phyloP scores from a whole-genome alignment of 2,797 vertebrate species.

The Phalanger gymnotis region DNA sequence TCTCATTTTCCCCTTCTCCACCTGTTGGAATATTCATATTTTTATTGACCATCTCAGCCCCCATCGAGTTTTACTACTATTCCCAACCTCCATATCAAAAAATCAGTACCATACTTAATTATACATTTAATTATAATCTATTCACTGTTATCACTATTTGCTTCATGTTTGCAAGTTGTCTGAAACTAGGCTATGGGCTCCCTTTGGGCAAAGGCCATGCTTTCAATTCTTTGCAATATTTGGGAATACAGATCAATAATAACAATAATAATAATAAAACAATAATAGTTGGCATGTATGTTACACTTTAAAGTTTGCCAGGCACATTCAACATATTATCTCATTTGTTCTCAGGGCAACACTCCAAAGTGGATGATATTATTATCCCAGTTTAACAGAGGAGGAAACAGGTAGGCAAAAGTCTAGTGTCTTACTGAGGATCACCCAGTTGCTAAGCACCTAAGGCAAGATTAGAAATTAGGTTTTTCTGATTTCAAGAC shows the following conservation, averaged over 20 bases:
- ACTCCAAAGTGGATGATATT: background rate
- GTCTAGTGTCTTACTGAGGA: background rate
- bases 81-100: background rate
- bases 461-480: background rate
- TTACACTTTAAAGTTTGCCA: background rate
- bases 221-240: background rate
- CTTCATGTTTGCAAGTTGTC: background rate
- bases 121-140: background rate
- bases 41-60: background rate
- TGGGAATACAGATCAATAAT: background rate
- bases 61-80: background rate
- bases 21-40: background rate
- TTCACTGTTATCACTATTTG: background rate
- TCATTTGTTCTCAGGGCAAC: background rate
- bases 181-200: background rate
- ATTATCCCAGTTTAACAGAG: background rate
- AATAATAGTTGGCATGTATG: background rate
- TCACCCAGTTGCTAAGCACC: background rate
- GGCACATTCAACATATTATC: background rate
- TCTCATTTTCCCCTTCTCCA: background rate
- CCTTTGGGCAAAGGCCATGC: background rate
- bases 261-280: background rate
- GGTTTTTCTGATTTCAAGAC: background rate
- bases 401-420: background rate
- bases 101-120: background rate